These are phyloP conservation scores for Rhinolophus sinicus DNA, from an alignment of 2,113 vertebrate genomes.

Conservation along the genomic window DNA sequence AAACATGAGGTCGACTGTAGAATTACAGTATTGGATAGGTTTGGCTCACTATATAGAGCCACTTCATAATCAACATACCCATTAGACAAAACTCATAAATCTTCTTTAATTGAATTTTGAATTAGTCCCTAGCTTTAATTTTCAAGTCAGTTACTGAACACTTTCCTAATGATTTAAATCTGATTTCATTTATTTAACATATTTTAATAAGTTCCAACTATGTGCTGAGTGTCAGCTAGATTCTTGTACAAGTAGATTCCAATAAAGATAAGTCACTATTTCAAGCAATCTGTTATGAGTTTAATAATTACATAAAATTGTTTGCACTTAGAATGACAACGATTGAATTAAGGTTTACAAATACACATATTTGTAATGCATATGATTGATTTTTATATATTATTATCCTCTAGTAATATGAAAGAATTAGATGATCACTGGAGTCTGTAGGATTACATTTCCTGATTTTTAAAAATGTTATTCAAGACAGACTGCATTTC, in stretches of 20 bases:
- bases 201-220: background rate
- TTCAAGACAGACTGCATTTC: background rate
- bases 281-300: background rate
- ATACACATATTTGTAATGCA: background rate
- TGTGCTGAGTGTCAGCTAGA: background rate
- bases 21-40: background rate
- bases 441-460: background rate
- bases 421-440: background rate
- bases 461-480: background rate
- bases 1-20: background rate
- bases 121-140: background rate
- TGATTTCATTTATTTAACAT: background rate
- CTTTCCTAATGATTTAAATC: background rate
- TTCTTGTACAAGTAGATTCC: background rate
- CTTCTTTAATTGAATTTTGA: background rate
- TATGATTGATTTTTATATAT: background rate
- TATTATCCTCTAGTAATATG: background rate
- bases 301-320: background rate
- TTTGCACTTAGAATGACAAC: background rate
- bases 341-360: background rate
- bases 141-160: background rate
- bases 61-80: background rate
- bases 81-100: background rate
- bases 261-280: background rate
- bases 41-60: background rate